Evolutionary conservation across 2,797 vertebrate genomes (phyloP).

Genomic region (Merluccius polli): DNA sequence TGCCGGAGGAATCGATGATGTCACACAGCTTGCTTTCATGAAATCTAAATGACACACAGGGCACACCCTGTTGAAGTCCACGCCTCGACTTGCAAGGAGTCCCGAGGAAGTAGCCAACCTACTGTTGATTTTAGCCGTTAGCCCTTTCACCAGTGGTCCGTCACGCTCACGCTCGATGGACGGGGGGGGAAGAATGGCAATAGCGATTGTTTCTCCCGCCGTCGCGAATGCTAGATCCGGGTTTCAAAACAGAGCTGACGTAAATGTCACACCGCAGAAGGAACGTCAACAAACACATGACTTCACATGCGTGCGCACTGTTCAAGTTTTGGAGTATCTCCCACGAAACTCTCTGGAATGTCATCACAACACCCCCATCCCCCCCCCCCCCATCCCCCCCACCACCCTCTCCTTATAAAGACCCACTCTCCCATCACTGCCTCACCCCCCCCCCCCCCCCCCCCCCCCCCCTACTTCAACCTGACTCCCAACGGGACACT

Average conservation of each 20-base stretch:
- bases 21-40: constrained; percentile 59
- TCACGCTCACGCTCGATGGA: constrained; percentile 35
- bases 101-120: constrained; percentile 54
- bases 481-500: background rate
- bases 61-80: constrained; percentile 55
- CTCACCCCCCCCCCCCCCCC: too few species aligned
- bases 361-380: background rate
- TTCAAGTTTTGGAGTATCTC: constrained; percentile 34
- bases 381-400: too few species aligned
- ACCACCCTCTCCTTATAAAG: too few species aligned
- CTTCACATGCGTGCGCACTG: background rate
- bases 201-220: constrained; percentile 4
- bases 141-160: constrained; percentile 45
- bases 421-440: too few species aligned
- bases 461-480: background rate
- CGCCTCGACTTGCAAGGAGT: constrained; percentile 50
- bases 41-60: constrained; percentile 65
- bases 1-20: constrained; percentile 50
- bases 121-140: constrained; percentile 57
- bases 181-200: constrained; percentile 39
- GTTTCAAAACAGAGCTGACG: background rate
- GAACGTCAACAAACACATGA: background rate
- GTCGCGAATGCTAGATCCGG: background rate
- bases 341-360: constrained; percentile 30
- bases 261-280: background rate